phyloP scores from a whole-genome alignment of 2,113 vertebrate genomes.

The Chloebia gouldiae region DNA sequence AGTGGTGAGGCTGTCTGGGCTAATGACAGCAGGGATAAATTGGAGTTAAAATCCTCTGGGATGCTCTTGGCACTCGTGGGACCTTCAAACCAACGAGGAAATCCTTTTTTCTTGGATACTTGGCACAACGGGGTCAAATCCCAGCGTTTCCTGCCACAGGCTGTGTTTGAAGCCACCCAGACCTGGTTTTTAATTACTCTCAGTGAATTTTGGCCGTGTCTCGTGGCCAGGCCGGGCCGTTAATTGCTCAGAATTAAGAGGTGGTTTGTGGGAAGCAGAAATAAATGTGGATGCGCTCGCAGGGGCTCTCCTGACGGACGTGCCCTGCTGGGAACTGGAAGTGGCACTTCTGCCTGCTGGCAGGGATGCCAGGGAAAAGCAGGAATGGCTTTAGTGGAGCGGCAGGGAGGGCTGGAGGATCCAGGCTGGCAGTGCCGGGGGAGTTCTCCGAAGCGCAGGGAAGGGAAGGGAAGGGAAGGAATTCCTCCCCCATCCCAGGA shows the following conservation, averaged over 20 bases:
- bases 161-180: not conserved
- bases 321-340: accelerated
- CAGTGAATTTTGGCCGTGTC: accelerated
- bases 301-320: accelerated
- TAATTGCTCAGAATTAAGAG: too few species aligned
- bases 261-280: not conserved
- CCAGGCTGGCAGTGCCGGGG: not conserved
- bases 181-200: not conserved
- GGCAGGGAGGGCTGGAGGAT: not conserved
- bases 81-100: not conserved
- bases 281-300: not conserved
- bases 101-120: not conserved
- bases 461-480: not conserved
- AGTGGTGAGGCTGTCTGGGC: not conserved
- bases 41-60: not conserved
- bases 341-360: not conserved
- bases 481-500: accelerated
- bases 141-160: not conserved
- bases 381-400: not conserved
- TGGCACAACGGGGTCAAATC: not conserved
- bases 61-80: not conserved
- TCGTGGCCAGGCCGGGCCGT: not conserved
- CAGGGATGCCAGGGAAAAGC: not conserved
- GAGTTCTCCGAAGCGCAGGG: accelerated
- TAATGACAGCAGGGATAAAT: not conserved